Evolutionary conservation across 92 coral and sea anemone genomes (phyloP).

Genomic region (Actinernus sp.): DNA sequence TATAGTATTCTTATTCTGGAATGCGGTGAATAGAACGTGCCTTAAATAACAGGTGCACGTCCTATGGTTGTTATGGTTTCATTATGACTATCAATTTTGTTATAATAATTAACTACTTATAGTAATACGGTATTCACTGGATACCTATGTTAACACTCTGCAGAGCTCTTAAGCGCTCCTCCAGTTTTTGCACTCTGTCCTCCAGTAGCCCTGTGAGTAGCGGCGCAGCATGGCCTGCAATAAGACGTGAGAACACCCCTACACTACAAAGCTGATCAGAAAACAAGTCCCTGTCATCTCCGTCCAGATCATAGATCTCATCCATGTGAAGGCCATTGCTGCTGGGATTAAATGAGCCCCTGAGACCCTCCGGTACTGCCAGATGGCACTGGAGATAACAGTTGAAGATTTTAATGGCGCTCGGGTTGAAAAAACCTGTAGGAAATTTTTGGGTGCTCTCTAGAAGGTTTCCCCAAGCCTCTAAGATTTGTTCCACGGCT

Average conservation of each 20-base stretch:
- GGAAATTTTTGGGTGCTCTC: conserved; percentile 74
- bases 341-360: conserved; percentile 72
- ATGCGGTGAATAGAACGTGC: too few relatives aligned
- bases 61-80: too few relatives aligned
- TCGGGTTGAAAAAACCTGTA: conserved; percentile 65
- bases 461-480: conserved; percentile 86
- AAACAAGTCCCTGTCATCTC: conserved; percentile 92
- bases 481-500: conserved; percentile 92
- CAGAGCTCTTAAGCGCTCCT: conserved; percentile 60
- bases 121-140: too few relatives aligned
- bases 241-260: conserved; percentile 83
- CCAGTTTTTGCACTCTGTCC: conserved; percentile 65
- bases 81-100: background rate
- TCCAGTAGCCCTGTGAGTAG: conserved; percentile 78
- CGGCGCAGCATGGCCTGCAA: conserved; percentile 72
- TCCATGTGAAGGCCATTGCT: conserved; percentile 71
- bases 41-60: too few relatives aligned
- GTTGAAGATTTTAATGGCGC: conserved; percentile 81
- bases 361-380: conserved; percentile 82
- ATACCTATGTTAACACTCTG: too few relatives aligned
- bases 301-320: conserved; percentile 94
- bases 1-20: too few relatives aligned
- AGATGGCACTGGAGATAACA: conserved; percentile 89
- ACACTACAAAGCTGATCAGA: conserved; percentile 88
- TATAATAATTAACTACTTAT: background rate